A percentile compares a stretch with the other conserved stretches of the same genome.
phyloP scores from a whole-genome alignment of 2,113 vertebrate genomes.

The Pseudorasbora parva region DNA sequence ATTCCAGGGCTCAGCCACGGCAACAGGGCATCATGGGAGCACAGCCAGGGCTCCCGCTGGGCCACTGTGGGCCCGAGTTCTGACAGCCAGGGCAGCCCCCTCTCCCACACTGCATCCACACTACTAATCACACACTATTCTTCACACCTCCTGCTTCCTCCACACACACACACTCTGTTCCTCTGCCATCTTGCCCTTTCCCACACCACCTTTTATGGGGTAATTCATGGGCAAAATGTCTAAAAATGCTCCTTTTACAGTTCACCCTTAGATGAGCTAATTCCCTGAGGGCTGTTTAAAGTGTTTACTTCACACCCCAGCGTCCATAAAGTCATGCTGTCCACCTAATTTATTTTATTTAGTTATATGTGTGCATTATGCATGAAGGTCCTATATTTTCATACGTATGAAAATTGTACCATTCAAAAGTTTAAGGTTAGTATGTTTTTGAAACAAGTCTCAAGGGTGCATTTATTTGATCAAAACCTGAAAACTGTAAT shows the following conservation, averaged over 20 bases:
- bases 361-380: not conserved
- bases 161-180: slow-evolving; percentile 55
- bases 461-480: too few relatives aligned
- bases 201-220: slow-evolving; percentile 52
- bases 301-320: not conserved
- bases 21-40: slow-evolving; percentile 84
- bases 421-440: too few relatives aligned
- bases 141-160: slow-evolving; percentile 56
- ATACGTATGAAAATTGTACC: not conserved
- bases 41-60: slow-evolving; percentile 73
- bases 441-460: too few relatives aligned
- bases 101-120: slow-evolving; percentile 52
- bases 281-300: slow-evolving; percentile 4
- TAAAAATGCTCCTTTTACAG: slow-evolving; percentile 25
- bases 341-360: not conserved
- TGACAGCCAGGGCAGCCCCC: slow-evolving; percentile 73
- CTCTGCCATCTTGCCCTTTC: slow-evolving; percentile 66
- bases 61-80: slow-evolving; percentile 78
- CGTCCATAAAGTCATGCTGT: not conserved
- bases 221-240: slow-evolving; percentile 39
- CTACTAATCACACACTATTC: slow-evolving; percentile 57
- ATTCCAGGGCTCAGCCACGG: slow-evolving; percentile 90
- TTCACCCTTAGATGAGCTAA: slow-evolving; percentile 25
- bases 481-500: too few relatives aligned
- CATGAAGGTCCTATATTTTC: not conserved